Base-by-base conservation (phyloP, 2,113 vertebrate genomes). In the Meriones unguiculatus region DNA sequence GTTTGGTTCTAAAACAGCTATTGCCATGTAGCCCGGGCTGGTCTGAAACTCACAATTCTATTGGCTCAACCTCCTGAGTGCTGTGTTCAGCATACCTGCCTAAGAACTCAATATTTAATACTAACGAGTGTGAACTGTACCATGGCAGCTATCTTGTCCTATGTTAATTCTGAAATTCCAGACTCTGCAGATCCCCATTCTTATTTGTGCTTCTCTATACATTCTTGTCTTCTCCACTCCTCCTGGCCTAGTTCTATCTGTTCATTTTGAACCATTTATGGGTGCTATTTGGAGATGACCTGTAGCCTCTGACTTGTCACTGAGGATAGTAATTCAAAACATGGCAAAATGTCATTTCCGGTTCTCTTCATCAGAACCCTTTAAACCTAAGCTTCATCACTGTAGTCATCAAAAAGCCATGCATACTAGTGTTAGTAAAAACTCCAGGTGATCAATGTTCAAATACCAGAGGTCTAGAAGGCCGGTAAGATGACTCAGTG, bases 251-350 rank as follows among this genome's bases (percentile, higher is more conserved):
- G 12, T 65, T 87, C 1, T 5, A 92, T 84, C 24, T 12, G 28
- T 64, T 93, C n/a, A 41, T 93, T 50, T 32, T 35, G 32, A 95
- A 93, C 28, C 2, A 38, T 59, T 90, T 90, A 76, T 1, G 12
- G 28, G 46, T 84, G 62, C n/a, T 25, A 20, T 94, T 95, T 59
- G 35, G 65, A 86, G 59, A 30, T 70, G 65, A 38, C 41, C 41
- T 86, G 50, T 72, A 88, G 32, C 82, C 22, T 95, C 67, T 95
- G 75, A 91, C 17, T 95, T 97, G 35, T 73, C 73, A 86, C 62
- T 41, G 50, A 35, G 64, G 89, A 89, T 7, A 89, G 28, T 81
- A 95, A 52, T 57, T 95, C 18, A 30, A 41, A 96, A 70, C 11
- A 84, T 32, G 54, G 59, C 18, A 78, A 12, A 84, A 84, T 85